Base-by-base conservation (phyloP, 2,797 vertebrate genomes). In the Nasua narica region DNA sequence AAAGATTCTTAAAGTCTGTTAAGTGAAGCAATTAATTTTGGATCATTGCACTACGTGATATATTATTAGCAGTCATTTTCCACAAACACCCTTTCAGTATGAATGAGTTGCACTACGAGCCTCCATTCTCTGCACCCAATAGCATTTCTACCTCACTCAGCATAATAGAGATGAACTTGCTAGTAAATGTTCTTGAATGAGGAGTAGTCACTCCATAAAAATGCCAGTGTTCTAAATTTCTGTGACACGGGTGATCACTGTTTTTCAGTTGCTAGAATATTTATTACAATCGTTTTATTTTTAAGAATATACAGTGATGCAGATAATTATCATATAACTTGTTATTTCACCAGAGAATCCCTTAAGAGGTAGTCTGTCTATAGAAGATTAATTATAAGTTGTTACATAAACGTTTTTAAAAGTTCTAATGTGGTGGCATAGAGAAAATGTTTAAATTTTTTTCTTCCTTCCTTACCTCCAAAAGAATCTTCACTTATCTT, bases 241-340 rank as follows among this genome's bases (percentile, higher is more conserved):
- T 62, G 18, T 84, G 56, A 60, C 91, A 89, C 58, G 37, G 54
- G 10, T 46, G 27, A 95, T 95, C 6, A 90, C 10, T 48, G 50
- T 40, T 95, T 96, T 94, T 97, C 87, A 84, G 29, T 12, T 94
- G 29, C 15, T 94, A 60, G 62, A 91, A 88, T 69, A 29, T 37
- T 89, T 27, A 95, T 92, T 86, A 87, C 5, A 32, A 89, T 88
- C 48, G 52, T 95, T 82, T 94, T 92, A 96, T 82, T 32, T 92
- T 97, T 62, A 60, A 74, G 62, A 81, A 92, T 96, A 90, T 70
- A 16, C 50, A 86, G 0, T 81, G 54, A 60, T 82, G 10, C n/a
- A 70, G 21, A 56, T n/a, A 56, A 40, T 35, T 76, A 58, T 88
- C 37, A 87, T 48, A 78, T 3, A 18, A 1, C 3, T 96, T 95